phyloP scores from a whole-genome alignment of 2,888 invertebrate species.

The Melipona beecheii region DNA sequence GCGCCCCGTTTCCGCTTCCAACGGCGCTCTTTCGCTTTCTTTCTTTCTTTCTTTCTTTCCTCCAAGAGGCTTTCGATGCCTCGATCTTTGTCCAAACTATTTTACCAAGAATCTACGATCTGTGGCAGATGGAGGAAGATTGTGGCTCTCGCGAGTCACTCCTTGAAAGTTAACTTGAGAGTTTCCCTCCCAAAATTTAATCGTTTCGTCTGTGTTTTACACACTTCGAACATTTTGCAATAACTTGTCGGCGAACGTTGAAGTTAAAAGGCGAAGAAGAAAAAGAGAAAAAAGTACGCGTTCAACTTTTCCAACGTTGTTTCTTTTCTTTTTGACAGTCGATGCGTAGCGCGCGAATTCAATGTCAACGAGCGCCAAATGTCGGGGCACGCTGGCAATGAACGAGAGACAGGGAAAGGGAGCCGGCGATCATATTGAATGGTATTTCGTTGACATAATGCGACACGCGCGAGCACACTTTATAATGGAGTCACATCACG shows the following conservation, averaged over 20 bases:
- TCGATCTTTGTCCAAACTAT: slow-evolving; percentile 14
- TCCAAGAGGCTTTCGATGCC: background rate
- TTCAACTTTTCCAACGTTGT: background rate
- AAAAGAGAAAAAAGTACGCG: background rate
- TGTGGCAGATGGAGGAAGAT: background rate
- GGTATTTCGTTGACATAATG: slow-evolving; percentile 73
- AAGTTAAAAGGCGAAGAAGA: background rate
- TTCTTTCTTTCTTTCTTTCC: background rate
- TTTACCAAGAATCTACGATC: slow-evolving; percentile 11
- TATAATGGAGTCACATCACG: slow-evolving; percentile 83
- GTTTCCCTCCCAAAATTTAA: too few relatives aligned
- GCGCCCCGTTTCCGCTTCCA: slow-evolving; percentile 20
- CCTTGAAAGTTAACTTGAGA: background rate
- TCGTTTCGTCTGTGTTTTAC: too few relatives aligned
- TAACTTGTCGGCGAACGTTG: too few relatives aligned
- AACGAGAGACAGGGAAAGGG: slow-evolving; percentile 35
- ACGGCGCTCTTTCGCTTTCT: background rate
- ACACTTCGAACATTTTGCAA: too few relatives aligned
- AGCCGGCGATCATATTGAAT: slow-evolving; percentile 64
- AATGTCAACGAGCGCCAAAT: slow-evolving; percentile 73
- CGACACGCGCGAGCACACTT: slow-evolving; percentile 69
- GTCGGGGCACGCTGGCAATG: slow-evolving; percentile 68
- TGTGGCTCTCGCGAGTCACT: background rate
- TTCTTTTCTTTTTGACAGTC: slow-evolving; percentile 8
- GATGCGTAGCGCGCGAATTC: slow-evolving; percentile 38